phyloP scores from a whole-genome alignment of 2,113 vertebrate species.

The Pelecanus crispus region DNA sequence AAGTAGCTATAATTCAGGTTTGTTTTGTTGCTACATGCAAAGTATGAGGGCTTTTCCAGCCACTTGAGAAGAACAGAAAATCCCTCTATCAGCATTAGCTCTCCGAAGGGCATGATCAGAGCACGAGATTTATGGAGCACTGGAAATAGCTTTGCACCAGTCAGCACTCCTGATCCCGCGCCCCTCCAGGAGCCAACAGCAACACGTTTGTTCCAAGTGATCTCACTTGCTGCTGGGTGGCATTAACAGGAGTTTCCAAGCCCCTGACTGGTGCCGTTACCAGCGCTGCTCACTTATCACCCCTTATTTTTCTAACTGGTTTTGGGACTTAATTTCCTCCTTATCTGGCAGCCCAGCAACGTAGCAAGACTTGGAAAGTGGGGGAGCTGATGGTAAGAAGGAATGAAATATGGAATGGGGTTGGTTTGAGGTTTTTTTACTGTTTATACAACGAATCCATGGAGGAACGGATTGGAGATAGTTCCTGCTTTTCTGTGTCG shows the following conservation, averaged over 20 bases:
- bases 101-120: neutral
- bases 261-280: neutral
- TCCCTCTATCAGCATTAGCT: neutral
- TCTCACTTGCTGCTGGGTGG: neutral
- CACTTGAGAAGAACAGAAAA: neutral
- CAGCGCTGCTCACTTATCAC: rapidly evolving
- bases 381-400: neutral
- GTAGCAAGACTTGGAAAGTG: neutral
- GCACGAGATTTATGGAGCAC: neutral
- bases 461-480: neutral
- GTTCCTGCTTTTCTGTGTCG: neutral
- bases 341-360: neutral
- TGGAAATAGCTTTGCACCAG: constrained; percentile 12
- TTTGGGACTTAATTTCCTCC: neutral
- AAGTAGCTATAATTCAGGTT: neutral
- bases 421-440: neutral
- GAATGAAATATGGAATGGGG: neutral
- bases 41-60: neutral
- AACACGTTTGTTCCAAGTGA: neutral
- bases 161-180: neutral
- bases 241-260: neutral
- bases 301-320: neutral
- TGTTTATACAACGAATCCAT: neutral
- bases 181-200: neutral
- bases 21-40: neutral